phyloP scores from a whole-genome alignment of 2,797 vertebrate species.

The Threskiornis aethiopicus region DNA sequence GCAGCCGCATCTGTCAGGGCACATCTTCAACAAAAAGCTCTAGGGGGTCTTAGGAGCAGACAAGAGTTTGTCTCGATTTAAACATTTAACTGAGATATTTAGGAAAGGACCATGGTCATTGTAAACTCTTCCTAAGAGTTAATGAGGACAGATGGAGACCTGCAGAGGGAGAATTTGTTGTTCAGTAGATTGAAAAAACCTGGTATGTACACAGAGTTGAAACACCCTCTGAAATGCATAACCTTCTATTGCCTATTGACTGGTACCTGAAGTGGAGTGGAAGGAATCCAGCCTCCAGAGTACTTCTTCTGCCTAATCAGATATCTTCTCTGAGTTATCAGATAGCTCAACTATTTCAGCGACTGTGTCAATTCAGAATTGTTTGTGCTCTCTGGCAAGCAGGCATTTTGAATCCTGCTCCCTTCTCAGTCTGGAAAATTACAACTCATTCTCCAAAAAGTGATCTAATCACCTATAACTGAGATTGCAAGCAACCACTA shows the following conservation, averaged over 20 bases:
- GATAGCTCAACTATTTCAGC: background rate
- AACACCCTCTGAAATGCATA: background rate
- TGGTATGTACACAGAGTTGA: background rate
- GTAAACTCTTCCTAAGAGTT: background rate
- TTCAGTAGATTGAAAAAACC: background rate
- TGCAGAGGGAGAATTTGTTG: background rate
- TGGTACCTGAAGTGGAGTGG: background rate
- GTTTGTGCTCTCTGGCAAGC: background rate
- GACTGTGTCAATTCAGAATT: background rate
- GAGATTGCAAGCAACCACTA: background rate
- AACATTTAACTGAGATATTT: background rate
- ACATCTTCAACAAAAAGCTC: background rate
- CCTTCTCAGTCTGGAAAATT: background rate
- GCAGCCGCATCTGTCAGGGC: background rate
- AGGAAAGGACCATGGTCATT: background rate
- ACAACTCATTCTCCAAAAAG: background rate
- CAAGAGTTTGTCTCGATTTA: background rate
- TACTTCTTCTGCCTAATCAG: background rate
- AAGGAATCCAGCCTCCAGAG: background rate
- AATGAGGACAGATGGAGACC: background rate
- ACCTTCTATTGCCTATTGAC: background rate
- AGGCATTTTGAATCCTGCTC: background rate
- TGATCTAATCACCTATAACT: background rate
- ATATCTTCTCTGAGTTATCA: background rate
- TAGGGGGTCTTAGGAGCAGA: background rate